Evolutionary conservation across 2,888 invertebrate genomes (phyloP), one percentile per base, ranked within the genome.

Genomic region (Tetranychus piercei): DNA sequence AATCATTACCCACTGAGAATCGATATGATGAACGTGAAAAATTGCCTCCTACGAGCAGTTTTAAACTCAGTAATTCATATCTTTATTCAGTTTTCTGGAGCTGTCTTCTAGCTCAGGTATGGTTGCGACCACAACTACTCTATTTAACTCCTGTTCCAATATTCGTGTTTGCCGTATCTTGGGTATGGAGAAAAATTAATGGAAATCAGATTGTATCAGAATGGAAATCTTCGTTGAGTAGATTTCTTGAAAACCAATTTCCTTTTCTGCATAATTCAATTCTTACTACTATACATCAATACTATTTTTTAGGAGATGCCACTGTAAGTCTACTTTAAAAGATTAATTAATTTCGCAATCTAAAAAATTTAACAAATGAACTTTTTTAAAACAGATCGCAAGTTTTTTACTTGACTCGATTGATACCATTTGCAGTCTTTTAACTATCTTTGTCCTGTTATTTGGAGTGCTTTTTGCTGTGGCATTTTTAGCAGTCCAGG

Each of bases 91-190:
- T 93, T 15, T 85, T 92, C 78, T 92, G 91, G 85, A 89, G 89
- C 2, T 92, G 93, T 79, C 83, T 89, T 8, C 87, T 89, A 74
- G 91, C 93, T 84, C 85, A 92, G 45, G 85, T 94, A 20, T 94
- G 92, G 89, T 90, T 90, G 79, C 88, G 93, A 81, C 82, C 0
- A 88, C 94, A 66, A 93, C 94, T 83, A 88, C 91, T 0, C 89
- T 92, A 2, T 90, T 93, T 7, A 90, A 91, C 72, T 88, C 90
- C 78, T 86, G 92, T 74, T 91, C 95, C 79, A 93, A 95, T 78
- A 85, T 91, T 73, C 87, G 90, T n/a, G 87, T 95, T 74, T 86
- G 94, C 74, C 81, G 93, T 44, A 89, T 71, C 11, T 44, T 65
- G 55, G 43, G 6, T n/a, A 22, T 75, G 43, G 66, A 67, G 65